These are phyloP conservation scores for Chinchilla lanigera DNA, from an alignment of 2,113 vertebrate species.

Conservation along the genomic window DNA sequence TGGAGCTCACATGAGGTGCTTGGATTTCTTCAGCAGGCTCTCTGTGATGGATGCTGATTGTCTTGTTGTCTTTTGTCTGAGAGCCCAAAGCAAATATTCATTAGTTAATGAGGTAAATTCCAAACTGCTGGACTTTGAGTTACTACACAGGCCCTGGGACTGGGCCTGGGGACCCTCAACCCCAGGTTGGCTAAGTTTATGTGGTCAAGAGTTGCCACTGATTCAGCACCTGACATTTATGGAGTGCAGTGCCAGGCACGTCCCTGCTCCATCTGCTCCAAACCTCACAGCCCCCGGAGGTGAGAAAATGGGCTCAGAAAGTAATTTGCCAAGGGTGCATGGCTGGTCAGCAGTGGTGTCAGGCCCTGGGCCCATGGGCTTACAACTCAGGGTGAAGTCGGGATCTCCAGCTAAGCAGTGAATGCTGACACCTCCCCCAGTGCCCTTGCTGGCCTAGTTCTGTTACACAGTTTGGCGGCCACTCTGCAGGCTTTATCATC, in stretches of 20 bases:
- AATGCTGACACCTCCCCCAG: not conserved
- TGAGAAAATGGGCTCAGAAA: not conserved
- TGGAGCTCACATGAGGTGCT: constrained; percentile 82
- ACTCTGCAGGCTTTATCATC: not conserved
- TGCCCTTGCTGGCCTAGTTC: constrained; percentile 40
- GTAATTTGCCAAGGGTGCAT: not conserved
- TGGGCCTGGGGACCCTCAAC: not conserved
- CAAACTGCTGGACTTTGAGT: not conserved
- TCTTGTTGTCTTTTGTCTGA: constrained; percentile 86
- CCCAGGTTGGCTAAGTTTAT: not conserved
- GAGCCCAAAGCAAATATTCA: constrained; percentile 49
- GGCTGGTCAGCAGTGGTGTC: not conserved
- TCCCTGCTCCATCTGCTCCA: not conserved
- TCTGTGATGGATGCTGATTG: constrained; percentile 79
- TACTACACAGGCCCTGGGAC: not conserved
- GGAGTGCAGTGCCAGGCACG: not conserved
- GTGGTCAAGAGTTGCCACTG: not conserved
- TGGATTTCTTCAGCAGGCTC: constrained; percentile 83
- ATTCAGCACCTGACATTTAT: not conserved
- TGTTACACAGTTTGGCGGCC: not conserved
- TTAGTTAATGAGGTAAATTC: constrained; percentile 7
- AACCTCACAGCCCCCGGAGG: not conserved
- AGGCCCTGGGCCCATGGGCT: not conserved
- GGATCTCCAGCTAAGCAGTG: constrained; percentile 30
- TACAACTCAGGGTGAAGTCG: constrained; percentile 13